Evolutionary conservation across 1,140 invertebrate species (phyloP).

Genomic region (Drosophila azteca): DNA sequence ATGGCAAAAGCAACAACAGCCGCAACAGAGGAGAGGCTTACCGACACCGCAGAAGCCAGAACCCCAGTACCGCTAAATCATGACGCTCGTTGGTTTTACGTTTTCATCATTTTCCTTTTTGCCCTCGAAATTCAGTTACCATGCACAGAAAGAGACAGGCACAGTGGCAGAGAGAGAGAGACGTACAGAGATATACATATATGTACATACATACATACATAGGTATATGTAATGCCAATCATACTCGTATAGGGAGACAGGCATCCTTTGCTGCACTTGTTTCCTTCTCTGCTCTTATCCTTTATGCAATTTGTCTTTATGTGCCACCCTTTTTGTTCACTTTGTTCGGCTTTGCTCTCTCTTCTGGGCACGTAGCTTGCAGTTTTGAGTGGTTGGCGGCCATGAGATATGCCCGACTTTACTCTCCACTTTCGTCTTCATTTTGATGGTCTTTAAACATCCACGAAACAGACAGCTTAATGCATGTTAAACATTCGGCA

Average conservation of each 20-base stretch:
- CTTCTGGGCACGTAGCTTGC: no score
- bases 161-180: no score
- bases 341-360: slow-evolving; percentile 26
- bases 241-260: no score
- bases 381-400: no score
- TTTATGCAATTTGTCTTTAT: slow-evolving; percentile 70
- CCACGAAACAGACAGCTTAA: slow-evolving; percentile 37
- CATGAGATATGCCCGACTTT: slow-evolving; percentile 5
- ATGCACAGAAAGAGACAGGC: slow-evolving; percentile 22
- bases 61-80: slow-evolving; percentile 30
- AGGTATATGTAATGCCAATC: no score
- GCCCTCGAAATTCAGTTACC: slow-evolving; percentile 3
- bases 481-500: slow-evolving; percentile 48
- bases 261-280: no score
- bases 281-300: slow-evolving; percentile 22
- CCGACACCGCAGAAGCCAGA: slow-evolving; percentile 1
- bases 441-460: slow-evolving; percentile 64
- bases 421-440: slow-evolving; percentile 20
- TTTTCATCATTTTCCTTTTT: slow-evolving; percentile 48
- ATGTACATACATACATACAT: no score
- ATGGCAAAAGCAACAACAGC: slow-evolving; percentile 9
- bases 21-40: slow-evolving; percentile 11
- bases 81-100: slow-evolving; percentile 48
- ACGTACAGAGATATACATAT: no score
- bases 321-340: slow-evolving; percentile 32